phyloP scores from a whole-genome alignment of 2,797 vertebrate species.

The Urosaurus nigricauda region DNA sequence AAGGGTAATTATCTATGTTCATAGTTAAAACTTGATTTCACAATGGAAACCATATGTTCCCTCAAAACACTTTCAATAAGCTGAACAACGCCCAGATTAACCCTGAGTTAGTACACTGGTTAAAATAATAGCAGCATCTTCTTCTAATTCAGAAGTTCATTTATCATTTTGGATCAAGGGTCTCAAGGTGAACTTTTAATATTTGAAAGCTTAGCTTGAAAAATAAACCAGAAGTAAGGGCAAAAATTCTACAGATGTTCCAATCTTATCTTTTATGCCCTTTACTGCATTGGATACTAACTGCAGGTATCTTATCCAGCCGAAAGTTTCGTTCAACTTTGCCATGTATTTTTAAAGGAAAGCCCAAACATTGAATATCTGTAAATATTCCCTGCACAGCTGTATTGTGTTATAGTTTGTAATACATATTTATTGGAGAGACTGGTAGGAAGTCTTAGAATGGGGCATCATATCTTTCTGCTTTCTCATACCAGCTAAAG shows the following conservation, averaged over 20 bases:
- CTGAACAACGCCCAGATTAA: slow-evolving; percentile 84
- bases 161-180: slow-evolving; percentile 83
- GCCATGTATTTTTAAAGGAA: slow-evolving; percentile 47
- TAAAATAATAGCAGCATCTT: slow-evolving; percentile 86
- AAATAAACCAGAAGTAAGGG: slow-evolving; percentile 71
- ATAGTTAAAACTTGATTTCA: slow-evolving; percentile 85
- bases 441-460: background rate
- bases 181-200: slow-evolving; percentile 78
- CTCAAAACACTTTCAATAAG: slow-evolving; percentile 82
- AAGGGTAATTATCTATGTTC: slow-evolving; percentile 86
- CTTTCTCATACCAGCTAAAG: background rate
- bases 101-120: slow-evolving; percentile 83
- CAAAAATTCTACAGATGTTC: slow-evolving; percentile 64
- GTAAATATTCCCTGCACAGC: background rate
- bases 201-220: slow-evolving; percentile 79
- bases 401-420: background rate
- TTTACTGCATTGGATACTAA: slow-evolving; percentile 58
- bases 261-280: slow-evolving; percentile 70
- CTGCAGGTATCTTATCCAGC: slow-evolving; percentile 61
- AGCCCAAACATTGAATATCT: background rate
- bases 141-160: slow-evolving; percentile 84
- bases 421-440: no score
- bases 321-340: slow-evolving; percentile 58
- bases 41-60: slow-evolving; percentile 86
- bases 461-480: slow-evolving; percentile 46